These are phyloP conservation scores for Linnaemya vulpina DNA, from an alignment of 2,888 invertebrate genomes.

Conservation along the genomic window DNA sequence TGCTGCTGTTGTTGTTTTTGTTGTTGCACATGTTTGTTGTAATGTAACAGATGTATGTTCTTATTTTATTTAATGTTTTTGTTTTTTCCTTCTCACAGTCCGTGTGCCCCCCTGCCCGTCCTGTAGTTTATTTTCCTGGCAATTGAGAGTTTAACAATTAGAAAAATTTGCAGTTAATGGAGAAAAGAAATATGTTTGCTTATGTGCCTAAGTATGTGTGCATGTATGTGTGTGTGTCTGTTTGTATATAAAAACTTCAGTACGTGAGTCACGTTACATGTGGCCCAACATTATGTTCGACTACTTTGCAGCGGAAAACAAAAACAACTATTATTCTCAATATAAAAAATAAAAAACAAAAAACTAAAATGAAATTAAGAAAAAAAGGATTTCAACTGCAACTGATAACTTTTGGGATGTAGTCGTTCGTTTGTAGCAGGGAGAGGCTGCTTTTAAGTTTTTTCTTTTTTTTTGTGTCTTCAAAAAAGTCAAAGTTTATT, in stretches of 20 bases:
- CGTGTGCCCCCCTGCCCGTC: neutral
- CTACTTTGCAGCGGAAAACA: slow-evolving; percentile 39
- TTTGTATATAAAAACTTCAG: slow-evolving; percentile 42
- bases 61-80: slow-evolving; percentile 23
- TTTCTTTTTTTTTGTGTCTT: slow-evolving; percentile 1
- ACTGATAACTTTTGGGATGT: slow-evolving; percentile 28
- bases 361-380: neutral
- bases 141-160: slow-evolving; percentile 71
- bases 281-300: slow-evolving; percentile 69
- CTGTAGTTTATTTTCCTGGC: slow-evolving; percentile 11
- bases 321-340: slow-evolving; percentile 13
- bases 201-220: no score
- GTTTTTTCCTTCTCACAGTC: neutral
- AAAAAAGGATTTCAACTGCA: neutral
- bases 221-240: neutral
- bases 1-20: slow-evolving; percentile 5
- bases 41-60: slow-evolving; percentile 71
- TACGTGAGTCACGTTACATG: slow-evolving; percentile 74
- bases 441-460: slow-evolving; percentile 11
- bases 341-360: slow-evolving; percentile 21
- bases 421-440: slow-evolving; percentile 9
- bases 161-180: slow-evolving; percentile 68
- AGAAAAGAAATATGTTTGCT: slow-evolving; percentile 28
- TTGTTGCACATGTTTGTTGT: slow-evolving; percentile 63
- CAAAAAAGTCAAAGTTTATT: slow-evolving; percentile 26